Evolutionary conservation across 92 coral and sea anemone species (phyloP).

Genomic region (Porites evermanni): DNA sequence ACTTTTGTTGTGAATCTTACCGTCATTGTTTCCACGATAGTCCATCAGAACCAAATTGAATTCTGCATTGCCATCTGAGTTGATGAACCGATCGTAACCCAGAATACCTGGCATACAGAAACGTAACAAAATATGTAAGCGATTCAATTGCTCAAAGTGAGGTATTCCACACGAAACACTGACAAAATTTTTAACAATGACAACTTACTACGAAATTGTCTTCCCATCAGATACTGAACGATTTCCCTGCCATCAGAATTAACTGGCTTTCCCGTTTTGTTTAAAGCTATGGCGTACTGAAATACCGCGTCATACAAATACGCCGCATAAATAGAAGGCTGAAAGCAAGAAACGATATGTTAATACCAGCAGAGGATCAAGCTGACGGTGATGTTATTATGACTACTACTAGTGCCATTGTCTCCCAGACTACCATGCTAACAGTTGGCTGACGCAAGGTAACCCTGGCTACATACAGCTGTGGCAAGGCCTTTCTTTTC

Average conservation of each 20-base stretch:
- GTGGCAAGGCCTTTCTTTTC: too few relatives aligned
- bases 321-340: conserved; percentile 79
- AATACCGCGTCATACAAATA: conserved; percentile 87
- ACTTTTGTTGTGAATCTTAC: conserved; percentile 26
- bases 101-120: conserved; percentile 60
- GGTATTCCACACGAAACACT: not conserved
- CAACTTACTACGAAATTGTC: conserved; percentile 66
- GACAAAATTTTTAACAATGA: not conserved
- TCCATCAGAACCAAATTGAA: conserved; percentile 78
- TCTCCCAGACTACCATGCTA: too few relatives aligned
- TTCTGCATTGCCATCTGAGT: conserved; percentile 75
- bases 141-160: not conserved
- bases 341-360: conserved; percentile 1
- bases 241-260: conserved; percentile 65
- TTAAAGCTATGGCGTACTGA: conserved; percentile 75
- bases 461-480: too few relatives aligned
- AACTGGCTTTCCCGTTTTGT: conserved; percentile 27
- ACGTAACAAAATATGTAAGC: not conserved
- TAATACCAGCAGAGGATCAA: not conserved
- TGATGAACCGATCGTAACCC: conserved; percentile 80
- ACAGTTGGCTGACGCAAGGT: too few relatives aligned
- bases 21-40: conserved; percentile 48
- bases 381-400: too few relatives aligned
- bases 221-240: conserved; percentile 40
- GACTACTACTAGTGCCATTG: not conserved